Evolutionary conservation across 1,140 invertebrate species (phyloP), one percentile per base, ranked within the genome.

Genomic region (Dreissena rostriformis): DNA sequence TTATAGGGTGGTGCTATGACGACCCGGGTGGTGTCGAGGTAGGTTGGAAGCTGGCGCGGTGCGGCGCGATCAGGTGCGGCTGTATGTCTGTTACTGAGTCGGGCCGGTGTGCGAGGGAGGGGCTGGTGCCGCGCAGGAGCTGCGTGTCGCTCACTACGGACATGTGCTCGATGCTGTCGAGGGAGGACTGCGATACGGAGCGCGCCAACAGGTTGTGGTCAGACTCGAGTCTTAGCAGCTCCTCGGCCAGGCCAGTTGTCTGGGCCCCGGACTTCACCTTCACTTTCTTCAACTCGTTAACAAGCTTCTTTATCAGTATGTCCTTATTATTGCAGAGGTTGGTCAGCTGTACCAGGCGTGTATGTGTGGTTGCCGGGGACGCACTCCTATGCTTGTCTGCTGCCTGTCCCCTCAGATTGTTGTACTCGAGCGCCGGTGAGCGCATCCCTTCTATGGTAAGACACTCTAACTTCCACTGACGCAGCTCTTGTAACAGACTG

Each of bases 391-490:
- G n/a, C n/a, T n/a, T n/a, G n/a, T n/a, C n/a, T n/a, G n/a, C n/a
- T n/a, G n/a, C n/a, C n/a, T n/a, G n/a, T 87, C 82, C 81, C 57
- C 83, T 84, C 1, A 91, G 83, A 0, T 72, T 82, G 71, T 91
- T 88, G 61, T 91, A 86, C 63, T 91, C 91, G 14, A 91, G 84
- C 12, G 90, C 89, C 67, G 88, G 90, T 5, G 86, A 79, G 63
- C 90, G 72, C 90, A 91, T 91, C 28, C 86, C 86, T 63, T 91
- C 90, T 2, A 90, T 87, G 12, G 80, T 86, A 29, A 82, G 78
- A 70, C 89, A 91, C 76, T 91, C 91, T 24, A 89, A 71, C 28
- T 88, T 86, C 87, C 90, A 91, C 15, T 86, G 82, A 29, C 85
- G 63, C 55, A 92, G 29, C 68, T 91, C 90, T 49, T 73, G 63